A percentile compares a stretch with the other conserved stretches of the same genome.
Evolutionary conservation across 2,797 vertebrate species (phyloP).

Genomic region (Hypotaenidia philippensis): DNA sequence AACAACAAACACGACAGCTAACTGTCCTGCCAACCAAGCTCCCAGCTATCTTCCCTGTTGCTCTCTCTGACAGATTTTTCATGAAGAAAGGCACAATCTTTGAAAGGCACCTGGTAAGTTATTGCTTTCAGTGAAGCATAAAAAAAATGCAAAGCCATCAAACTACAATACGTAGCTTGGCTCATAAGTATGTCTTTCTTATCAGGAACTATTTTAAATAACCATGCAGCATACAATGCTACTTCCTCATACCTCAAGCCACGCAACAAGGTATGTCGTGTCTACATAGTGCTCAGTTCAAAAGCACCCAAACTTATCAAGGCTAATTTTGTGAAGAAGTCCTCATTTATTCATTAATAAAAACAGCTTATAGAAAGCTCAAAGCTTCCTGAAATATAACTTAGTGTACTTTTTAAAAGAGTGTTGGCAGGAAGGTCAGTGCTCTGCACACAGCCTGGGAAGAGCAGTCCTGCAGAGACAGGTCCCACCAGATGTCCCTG

Average conservation of each 20-base stretch:
- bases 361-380: not conserved
- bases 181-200: not conserved
- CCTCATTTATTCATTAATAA: not conserved
- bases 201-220: conserved; percentile 18
- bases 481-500: not conserved
- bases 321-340: not conserved
- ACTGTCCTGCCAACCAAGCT: not conserved
- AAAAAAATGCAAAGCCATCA: not conserved
- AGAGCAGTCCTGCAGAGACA: not conserved
- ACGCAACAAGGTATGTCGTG: rapidly evolving
- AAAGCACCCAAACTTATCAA: not conserved
- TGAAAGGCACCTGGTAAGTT: not conserved
- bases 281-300: not conserved
- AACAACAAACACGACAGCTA: not conserved
- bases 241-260: conserved; percentile 8
- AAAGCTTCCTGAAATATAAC: not conserved
- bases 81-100: not conserved
- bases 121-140: not conserved
- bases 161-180: not conserved
- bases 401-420: rapidly evolving
- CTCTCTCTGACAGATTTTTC: not conserved
- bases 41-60: not conserved
- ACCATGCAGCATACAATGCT: not conserved
- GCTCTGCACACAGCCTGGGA: rapidly evolving
- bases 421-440: not conserved